A percentile compares a stretch with the other conserved stretches of the same genome.
phyloP scores from a whole-genome alignment of 1,140 invertebrate genomes.

The Laodelphax striatellus region DNA sequence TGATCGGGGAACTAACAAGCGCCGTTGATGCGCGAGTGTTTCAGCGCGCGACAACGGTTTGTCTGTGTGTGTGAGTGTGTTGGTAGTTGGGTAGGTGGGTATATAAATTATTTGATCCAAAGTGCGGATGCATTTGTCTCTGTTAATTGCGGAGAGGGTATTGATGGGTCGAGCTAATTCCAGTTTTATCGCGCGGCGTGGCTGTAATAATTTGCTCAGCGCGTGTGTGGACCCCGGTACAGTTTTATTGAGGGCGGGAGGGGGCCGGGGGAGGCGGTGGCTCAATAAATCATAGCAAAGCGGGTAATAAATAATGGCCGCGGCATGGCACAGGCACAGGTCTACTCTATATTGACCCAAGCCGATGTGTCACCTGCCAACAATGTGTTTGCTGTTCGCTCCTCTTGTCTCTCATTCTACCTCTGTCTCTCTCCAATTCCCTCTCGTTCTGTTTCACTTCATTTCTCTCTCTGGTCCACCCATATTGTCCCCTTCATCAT shows the following conservation, averaged over 20 bases:
- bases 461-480: not conserved
- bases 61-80: too few species aligned
- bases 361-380: not conserved
- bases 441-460: not conserved
- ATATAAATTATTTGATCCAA: not conserved
- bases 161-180: slow-evolving; percentile 1
- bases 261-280: not conserved
- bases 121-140: slow-evolving; percentile 2
- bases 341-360: not conserved
- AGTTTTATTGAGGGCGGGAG: not conserved
- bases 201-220: not conserved
- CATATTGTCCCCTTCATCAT: not conserved
- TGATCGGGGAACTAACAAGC: too few species aligned
- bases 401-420: not conserved
- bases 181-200: not conserved
- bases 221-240: not conserved
- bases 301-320: not conserved
- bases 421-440: not conserved
- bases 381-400: not conserved
- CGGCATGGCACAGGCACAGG: not conserved
- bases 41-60: too few species aligned
- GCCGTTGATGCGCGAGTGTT: too few species aligned
- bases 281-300: not conserved
- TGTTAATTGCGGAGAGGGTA: slow-evolving; percentile 3
- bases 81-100: not conserved